Conservation (phyloP, 2,113 vertebrate species). For the Oncorhynchus mykiss region DNA sequence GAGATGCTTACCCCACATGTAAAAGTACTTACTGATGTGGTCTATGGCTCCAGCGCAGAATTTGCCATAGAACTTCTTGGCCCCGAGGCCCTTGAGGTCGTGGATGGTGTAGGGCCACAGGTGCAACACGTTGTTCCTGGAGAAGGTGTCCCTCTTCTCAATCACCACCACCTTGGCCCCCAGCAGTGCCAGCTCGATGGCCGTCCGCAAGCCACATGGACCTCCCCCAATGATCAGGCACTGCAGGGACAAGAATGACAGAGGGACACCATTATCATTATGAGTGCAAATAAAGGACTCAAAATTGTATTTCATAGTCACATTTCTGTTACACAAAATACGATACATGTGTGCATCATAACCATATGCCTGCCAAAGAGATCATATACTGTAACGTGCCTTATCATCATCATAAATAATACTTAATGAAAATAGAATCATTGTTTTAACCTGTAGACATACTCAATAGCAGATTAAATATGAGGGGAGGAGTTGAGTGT, state of each 20-base stretch:
- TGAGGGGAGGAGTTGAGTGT: not conserved
- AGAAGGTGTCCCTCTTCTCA: conserved; percentile 95
- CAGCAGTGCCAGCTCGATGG: conserved; percentile 92
- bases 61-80: conserved; percentile 97
- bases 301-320: not conserved
- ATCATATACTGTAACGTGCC: not conserved
- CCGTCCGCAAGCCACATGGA: conserved; percentile 91
- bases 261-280: not conserved
- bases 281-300: not conserved
- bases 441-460: not conserved
- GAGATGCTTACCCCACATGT: not conserved
- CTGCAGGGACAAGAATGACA: conserved; percentile 60
- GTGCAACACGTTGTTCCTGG: conserved; percentile 95
- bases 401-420: not conserved
- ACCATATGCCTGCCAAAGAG: not conserved
- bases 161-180: conserved; percentile 93
- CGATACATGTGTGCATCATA: not conserved
- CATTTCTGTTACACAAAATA: not conserved
- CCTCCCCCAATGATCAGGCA: conserved; percentile 96
- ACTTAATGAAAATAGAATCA: not conserved
- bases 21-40: conserved; percentile 91
- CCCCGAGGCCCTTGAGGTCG: conserved; percentile 89
- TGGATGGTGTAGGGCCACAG: conserved; percentile 98
- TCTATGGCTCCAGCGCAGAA: conserved; percentile 97
- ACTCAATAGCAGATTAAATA: not conserved